These are phyloP conservation scores for Oriolus oriolus DNA, from an alignment of 2,113 vertebrate species.

Conservation along the genomic window DNA sequence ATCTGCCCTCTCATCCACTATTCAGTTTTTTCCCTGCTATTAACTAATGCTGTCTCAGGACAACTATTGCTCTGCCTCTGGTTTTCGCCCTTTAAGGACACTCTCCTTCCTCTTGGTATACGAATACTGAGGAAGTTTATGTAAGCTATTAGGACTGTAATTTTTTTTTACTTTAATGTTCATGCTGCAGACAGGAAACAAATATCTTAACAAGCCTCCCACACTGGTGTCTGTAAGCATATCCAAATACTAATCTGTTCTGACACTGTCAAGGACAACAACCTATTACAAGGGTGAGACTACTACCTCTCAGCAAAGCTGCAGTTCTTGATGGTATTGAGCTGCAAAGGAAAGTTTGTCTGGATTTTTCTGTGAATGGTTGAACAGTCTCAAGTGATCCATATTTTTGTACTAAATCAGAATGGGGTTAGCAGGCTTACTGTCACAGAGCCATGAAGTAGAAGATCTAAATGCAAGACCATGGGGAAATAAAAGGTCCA, in stretches of 20 bases:
- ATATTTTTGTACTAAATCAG: neutral
- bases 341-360: neutral
- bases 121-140: neutral
- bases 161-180: neutral
- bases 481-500: neutral
- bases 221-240: neutral
- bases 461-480: neutral
- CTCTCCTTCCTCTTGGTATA: neutral
- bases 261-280: neutral
- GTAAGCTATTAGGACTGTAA: neutral
- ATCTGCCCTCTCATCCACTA: neutral
- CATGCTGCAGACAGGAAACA: neutral
- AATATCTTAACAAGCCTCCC: neutral
- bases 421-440: neutral
- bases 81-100: neutral
- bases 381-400: neutral
- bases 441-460: neutral
- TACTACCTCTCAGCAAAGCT: neutral
- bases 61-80: neutral
- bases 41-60: neutral
- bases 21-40: neutral
- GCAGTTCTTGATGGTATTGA: neutral
- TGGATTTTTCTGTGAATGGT: neutral
- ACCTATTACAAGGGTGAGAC: neutral
- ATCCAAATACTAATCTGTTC: neutral